Percentiles rank a stretch among this genome's conserved stretches.
Evolutionary conservation across 2,888 invertebrate species (phyloP).

Genomic region (Hypena proboscidalis): DNA sequence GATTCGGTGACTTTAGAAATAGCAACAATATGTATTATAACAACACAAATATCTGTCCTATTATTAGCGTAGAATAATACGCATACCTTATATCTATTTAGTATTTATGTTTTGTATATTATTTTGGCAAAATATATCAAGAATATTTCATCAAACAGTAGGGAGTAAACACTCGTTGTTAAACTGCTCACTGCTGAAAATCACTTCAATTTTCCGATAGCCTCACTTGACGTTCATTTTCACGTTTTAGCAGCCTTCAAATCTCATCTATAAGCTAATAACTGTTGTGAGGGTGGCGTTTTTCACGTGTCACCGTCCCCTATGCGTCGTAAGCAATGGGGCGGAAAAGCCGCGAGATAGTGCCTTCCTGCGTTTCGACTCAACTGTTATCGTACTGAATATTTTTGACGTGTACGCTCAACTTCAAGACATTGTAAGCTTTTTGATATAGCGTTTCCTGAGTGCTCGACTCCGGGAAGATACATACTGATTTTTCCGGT

Average conservation of each 20-base stretch:
- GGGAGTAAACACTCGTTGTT: too few species aligned
- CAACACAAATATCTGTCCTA: too few species aligned
- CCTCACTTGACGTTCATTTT: conserved; percentile 15
- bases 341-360: conserved; percentile 53
- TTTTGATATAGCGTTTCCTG: conserved; percentile 21
- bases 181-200: too few species aligned
- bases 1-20: too few species aligned
- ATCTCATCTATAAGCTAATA: conserved; percentile 41
- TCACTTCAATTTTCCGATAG: background rate
- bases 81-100: too few species aligned
- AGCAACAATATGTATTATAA: too few species aligned
- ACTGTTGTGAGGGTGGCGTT: conserved; percentile 44
- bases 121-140: too few species aligned
- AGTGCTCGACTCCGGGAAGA: too few species aligned
- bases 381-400: conserved; percentile 24
- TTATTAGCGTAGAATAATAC: too few species aligned
- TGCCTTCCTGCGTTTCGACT: conserved; percentile 41
- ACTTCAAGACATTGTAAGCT: conserved; percentile 18
- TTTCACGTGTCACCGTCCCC: conserved; percentile 52
- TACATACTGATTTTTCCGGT: too few species aligned
- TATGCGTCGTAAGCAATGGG: conserved; percentile 48
- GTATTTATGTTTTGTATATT: too few species aligned
- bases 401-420: conserved; percentile 41
- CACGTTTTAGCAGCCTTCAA: conserved; percentile 26
- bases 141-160: too few species aligned